A percentile compares a stretch with the other conserved stretches of the same genome.
Evolutionary conservation across 2,888 invertebrate species (phyloP).

Genomic region (Scaptomyza cyrtandrae): DNA sequence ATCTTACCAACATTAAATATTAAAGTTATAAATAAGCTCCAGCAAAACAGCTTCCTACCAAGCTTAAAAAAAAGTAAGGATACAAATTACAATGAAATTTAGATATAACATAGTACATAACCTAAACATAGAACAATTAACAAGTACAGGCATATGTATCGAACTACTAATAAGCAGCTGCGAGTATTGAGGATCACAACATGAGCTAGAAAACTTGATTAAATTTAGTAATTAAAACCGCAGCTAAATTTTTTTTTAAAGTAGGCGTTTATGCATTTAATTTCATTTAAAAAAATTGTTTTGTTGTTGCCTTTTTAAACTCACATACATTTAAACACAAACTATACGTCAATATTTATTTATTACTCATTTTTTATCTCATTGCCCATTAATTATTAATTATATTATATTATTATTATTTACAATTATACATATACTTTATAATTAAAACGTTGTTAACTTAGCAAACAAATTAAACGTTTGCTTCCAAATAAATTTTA

Average conservation of each 20-base stretch:
- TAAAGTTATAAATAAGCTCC: constrained; percentile 32
- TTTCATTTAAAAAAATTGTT: constrained; percentile 43
- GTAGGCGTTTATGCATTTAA: constrained; percentile 31
- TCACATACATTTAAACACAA: constrained; percentile 23
- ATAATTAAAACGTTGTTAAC: constrained; percentile 59
- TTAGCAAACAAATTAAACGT: constrained; percentile 48
- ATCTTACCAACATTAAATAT: constrained; percentile 14
- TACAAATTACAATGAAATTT: constrained; percentile 48
- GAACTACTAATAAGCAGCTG: constrained; percentile 27
- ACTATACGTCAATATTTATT: constrained; percentile 39
- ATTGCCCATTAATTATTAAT: constrained; percentile 17
- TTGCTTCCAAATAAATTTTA: constrained; percentile 64
- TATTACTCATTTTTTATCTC: constrained; percentile 33
- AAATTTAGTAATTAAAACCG: constrained; percentile 35
- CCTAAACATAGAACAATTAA: constrained; percentile 53
- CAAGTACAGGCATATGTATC: constrained; percentile 24
- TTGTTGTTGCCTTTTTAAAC: constrained; percentile 34
- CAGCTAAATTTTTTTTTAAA: constrained; percentile 12
- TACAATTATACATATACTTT: constrained; percentile 3
- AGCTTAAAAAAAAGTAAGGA: constrained; percentile 43
- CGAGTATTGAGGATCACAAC: constrained; percentile 5
- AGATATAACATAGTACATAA: constrained; percentile 51
- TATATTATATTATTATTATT: no score
- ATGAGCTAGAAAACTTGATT: constrained; percentile 46
- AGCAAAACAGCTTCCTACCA: constrained; percentile 37